phyloP scores from a whole-genome alignment of 2,888 invertebrate genomes.

The Troides oblongomaculatus region DNA sequence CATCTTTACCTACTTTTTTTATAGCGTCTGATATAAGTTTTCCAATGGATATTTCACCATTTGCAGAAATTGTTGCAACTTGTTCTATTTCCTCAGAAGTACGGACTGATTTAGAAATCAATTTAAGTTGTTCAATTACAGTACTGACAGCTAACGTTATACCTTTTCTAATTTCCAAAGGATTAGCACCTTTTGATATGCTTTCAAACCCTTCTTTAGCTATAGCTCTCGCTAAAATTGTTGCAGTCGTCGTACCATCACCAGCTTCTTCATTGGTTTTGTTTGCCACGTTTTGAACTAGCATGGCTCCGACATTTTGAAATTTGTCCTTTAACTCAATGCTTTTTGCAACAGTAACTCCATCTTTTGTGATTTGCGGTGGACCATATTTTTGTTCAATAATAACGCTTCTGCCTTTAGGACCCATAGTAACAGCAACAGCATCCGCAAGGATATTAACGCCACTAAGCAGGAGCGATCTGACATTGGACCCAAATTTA shows the following conservation, averaged over 20 bases:
- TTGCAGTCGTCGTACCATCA: slow-evolving; percentile 99
- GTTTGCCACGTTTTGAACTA: slow-evolving; percentile 99
- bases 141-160: slow-evolving; percentile 97
- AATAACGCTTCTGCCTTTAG: slow-evolving; percentile 99
- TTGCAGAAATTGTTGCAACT: slow-evolving; percentile 99
- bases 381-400: slow-evolving; percentile 99
- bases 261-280: slow-evolving; percentile 99
- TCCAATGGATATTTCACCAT: slow-evolving; percentile 95
- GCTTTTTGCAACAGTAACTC: slow-evolving; percentile 98
- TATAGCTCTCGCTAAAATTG: slow-evolving; percentile 97
- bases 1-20: slow-evolving; percentile 97
- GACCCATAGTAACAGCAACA: slow-evolving; percentile 99
- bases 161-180: slow-evolving; percentile 93
- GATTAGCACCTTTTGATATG: slow-evolving; percentile 97
- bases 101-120: slow-evolving; percentile 93
- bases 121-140: slow-evolving; percentile 90
- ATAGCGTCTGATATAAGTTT: slow-evolving; percentile 97
- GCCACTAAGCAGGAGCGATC: slow-evolving; percentile 97
- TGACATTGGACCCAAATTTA: slow-evolving; percentile 96
- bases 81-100: slow-evolving; percentile 99
- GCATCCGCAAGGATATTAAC: slow-evolving; percentile 99
- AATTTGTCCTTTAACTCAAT: slow-evolving; percentile 98
- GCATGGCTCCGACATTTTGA: slow-evolving; percentile 98
- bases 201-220: slow-evolving; percentile 99
- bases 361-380: slow-evolving; percentile 99